Base-by-base conservation (phyloP, 2,888 invertebrate species). In the Galeruca laticollis region DNA sequence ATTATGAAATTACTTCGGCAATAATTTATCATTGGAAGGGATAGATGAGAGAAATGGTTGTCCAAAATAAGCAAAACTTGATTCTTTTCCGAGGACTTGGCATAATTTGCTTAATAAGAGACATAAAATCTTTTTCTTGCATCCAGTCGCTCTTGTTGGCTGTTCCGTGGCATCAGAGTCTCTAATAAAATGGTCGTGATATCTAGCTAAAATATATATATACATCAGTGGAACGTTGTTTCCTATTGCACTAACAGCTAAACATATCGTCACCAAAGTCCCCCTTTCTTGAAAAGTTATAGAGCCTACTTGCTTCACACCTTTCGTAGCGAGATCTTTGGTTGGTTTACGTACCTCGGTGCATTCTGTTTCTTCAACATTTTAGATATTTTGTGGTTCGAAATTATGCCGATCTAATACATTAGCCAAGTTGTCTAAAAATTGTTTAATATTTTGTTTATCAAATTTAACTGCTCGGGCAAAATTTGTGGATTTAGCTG, bases 271-370 rank as follows among this genome's bases (percentile, higher is more conserved):
- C 51, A 59, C 21, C 43, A 61, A 54, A 33, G 76, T 78, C 21
- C 82, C 80, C 59, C 80, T 72, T 75, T 85, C 84, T n/a, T 77
- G 82, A 11, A 83, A 84, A 21, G 82, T n/a, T n/a, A n/a, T n/a
- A n/a, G n/a, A n/a, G n/a, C n/a, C n/a, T n/a, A n/a, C n/a, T n/a
- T n/a, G n/a, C n/a, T 56, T 56, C 13, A 68, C 43, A 61, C 68
- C 68, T 56, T 56, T 68, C 20, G 11, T 61, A 20, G 61, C 61
- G 2, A 68, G 51, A 37, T n/a, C 59, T 15, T 60, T 60, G 49
- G 33, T 60, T 26, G 35, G 67, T 18, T 67, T 60, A 33, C 60
- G 49, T 47, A 67, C 60, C 40, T 49, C 60, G 31, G 51, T 67
- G 49, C 20, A 60, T 8, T 20, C 67, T 26, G 51, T 67, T 59